Evolutionary conservation across 2,888 invertebrate genomes (phyloP).

Genomic region (Andrena praecox): DNA sequence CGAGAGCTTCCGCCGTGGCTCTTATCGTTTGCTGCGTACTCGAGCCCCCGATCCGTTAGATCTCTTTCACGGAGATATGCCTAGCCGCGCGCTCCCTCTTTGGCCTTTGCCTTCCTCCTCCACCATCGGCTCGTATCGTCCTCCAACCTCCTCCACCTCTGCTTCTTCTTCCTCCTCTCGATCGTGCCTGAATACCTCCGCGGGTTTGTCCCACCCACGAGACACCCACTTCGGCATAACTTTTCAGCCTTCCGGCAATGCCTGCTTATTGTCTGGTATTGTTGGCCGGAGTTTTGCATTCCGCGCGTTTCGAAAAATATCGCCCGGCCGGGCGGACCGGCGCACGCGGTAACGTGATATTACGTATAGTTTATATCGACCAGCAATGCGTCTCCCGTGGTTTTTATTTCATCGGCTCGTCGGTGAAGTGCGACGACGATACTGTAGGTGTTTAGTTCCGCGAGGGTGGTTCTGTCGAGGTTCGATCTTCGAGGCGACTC

Average conservation of each 20-base stretch:
- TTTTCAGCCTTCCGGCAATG: constrained; percentile 69
- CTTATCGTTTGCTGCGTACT: constrained; percentile 72
- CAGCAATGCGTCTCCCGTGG: constrained; percentile 22
- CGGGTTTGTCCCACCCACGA: constrained; percentile 72
- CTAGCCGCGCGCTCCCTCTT: constrained; percentile 59
- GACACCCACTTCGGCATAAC: constrained; percentile 72
- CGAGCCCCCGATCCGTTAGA: constrained; percentile 70
- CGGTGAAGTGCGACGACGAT: not conserved
- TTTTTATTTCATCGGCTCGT: constrained; percentile 25
- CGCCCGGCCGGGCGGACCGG: not conserved
- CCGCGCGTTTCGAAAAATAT: constrained; percentile 49
- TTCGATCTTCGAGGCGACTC: too few relatives aligned
- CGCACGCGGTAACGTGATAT: constrained; percentile 45
- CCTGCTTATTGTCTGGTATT: constrained; percentile 66
- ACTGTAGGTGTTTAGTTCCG: constrained; percentile 23
- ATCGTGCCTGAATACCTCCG: constrained; percentile 62
- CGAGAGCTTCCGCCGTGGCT: constrained; percentile 74
- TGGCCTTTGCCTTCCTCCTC: constrained; percentile 66
- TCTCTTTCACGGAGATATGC: constrained; percentile 70
- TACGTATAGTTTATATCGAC: constrained; percentile 57
- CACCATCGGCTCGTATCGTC: constrained; percentile 28
- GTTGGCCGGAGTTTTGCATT: constrained; percentile 58
- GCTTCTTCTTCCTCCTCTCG: constrained; percentile 45
- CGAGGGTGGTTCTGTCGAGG: not conserved
- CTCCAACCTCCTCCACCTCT: constrained; percentile 22